Base-by-base conservation (phyloP, 2,888 invertebrate species). In the Limnephilus rhombicus region DNA sequence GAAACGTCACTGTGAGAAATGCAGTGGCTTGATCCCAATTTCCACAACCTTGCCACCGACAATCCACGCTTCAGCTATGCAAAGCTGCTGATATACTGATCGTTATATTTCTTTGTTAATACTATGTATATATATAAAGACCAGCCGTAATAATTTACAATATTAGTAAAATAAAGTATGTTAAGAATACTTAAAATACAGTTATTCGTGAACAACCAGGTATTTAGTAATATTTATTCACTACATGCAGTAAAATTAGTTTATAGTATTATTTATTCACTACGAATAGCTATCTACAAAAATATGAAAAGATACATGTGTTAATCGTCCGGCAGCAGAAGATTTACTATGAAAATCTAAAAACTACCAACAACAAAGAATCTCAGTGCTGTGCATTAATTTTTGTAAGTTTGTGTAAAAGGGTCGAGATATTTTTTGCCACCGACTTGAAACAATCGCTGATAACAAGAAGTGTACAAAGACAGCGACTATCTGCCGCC, bases 401-500 rank as follows among this genome's bases (percentile, higher is more conserved):
- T 68, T 82, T 82, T 31, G 82, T 82, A 34, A 15, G 82, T 34
- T 15, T 31, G 34, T 82, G 34, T 82, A 82, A 34, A 82, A 34
- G 34, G 31, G 29, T 34, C 29, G 85, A 45, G n/a, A 85, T 31
- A 12, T 31, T 34, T 86, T 86, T 86, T 86, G 29, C 41, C 24
- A 86, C 24, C 5, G 49, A 80, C 53, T 15, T 31, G 18, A 80
- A 88, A 88, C 34, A 68, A 88, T 80, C 29, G 88, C 34, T 68
- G 88, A 88, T 88, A 88, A 86, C 86, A 41, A 86, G 68, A 68
- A 34, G 34, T 80, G 29, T 41, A 88, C 82, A 85, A 88, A 91
- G 90, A 92, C 91, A 80, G 92, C 93, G 93, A 92, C 92, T 93
- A 82, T 92, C 90, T 92, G 93, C 92, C 93, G 93, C 93, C 93